Evolutionary conservation across 2,113 vertebrate species (phyloP).

Genomic region (Chinchilla lanigera): DNA sequence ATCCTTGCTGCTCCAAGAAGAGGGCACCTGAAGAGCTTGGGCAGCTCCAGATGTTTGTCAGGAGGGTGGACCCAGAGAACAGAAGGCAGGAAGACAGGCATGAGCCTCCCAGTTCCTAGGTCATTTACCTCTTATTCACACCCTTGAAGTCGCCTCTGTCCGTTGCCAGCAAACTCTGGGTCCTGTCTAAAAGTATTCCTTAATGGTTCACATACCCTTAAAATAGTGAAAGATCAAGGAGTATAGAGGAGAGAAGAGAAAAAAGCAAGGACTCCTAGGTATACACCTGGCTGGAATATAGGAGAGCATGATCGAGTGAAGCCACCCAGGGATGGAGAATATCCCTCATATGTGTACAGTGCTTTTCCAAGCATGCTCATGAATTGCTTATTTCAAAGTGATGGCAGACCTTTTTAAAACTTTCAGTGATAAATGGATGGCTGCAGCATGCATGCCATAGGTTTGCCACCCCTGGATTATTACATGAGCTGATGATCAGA

Average conservation of each 20-base stretch:
- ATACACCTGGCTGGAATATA: not conserved
- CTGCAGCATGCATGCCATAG: not conserved
- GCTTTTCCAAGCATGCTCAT: not conserved
- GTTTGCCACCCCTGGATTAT: not conserved
- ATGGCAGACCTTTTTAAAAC: not conserved
- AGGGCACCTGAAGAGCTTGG: not conserved
- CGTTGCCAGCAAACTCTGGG: not conserved
- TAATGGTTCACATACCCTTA: not conserved
- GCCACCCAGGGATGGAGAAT: accelerated
- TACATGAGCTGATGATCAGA: not conserved
- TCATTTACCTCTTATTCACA: not conserved
- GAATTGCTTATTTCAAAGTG: not conserved
- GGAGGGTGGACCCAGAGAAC: not conserved
- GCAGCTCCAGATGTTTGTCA: not conserved
- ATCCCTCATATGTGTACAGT: accelerated
- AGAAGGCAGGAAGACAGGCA: not conserved
- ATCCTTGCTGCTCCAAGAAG: not conserved
- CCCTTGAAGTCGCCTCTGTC: not conserved
- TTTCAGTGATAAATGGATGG: not conserved
- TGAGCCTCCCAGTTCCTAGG: no score
- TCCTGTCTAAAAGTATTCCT: not conserved
- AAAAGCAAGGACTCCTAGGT: not conserved
- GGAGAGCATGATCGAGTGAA: not conserved
- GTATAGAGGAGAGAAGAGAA: not conserved
- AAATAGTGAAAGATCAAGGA: not conserved